Evolutionary conservation across 2,113 vertebrate species (phyloP), one percentile per base, ranked within the genome.

Genomic region (Elephantulus edwardii): DNA sequence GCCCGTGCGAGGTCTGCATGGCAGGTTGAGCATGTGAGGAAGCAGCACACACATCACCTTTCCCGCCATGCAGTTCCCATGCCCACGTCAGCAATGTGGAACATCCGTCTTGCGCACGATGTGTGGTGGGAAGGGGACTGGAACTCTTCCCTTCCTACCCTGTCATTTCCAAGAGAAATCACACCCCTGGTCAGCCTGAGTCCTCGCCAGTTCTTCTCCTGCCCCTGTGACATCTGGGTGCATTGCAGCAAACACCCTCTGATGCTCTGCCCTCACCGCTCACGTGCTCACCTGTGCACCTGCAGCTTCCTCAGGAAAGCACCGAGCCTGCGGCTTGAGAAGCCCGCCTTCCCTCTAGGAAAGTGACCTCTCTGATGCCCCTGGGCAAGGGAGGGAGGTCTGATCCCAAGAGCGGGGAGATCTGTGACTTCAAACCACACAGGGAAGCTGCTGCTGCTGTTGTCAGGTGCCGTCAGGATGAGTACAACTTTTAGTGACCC

Each of bases 131-230:
- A 26, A 24, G 56, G 22, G 5, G 48, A 50, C 16, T 10, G 48
- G 8, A 50, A 50, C 48, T 50, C 9, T 16, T 52, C 74, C n/a
- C 9, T 0, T 20, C 40, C 50, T 12, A 38, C 56, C 64, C 22
- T 3, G 3, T 11, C 4, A 5, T 1, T 16, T 26, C 80, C 56
- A 8, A 2, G 2, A 24, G 30, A 68, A 1, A 0, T 0, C n/a
- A n/a, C n/a, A 50, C 17, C 30, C 0, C 22, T 58, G 56, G 20
- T 26, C 8, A 2, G 9, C 64, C 42, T 9, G 35, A 2, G n/a
- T n/a, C 83, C 60, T 4, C 20, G 35, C 62, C 46, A 0, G 17
- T 30, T 20, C 20, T 24, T 54, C 60, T 2, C 20, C n/a, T 9
- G 64, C 0, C 2, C 10, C 3, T 44, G 8, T 24, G 14, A 3